Evolutionary conservation across 1,140 invertebrate genomes (phyloP), one percentile per base, ranked within the genome.

Genomic region (Ericerus pela): DNA sequence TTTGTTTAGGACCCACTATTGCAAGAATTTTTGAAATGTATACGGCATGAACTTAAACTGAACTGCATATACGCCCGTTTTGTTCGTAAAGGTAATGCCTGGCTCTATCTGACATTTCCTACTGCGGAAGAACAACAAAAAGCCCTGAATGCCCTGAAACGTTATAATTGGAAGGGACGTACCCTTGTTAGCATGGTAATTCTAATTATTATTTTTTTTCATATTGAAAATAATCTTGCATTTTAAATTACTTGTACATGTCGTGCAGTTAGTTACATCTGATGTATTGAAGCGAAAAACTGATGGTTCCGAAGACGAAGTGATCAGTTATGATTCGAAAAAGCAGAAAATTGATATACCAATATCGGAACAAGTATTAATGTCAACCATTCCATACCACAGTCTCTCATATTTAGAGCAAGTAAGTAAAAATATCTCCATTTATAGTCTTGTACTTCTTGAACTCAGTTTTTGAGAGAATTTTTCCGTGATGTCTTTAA

Each of bases 51-150:
- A 12, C 51, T 63, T 26, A 60, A 56, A 41, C 36, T 65, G 27
- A 59, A 63, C 20, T 60, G 62, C 18, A 60, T 60, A 27, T 62
- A 64, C 37, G 59, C 63, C 1, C 58, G 64, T 6, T 65, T 60
- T 22, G 60, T 62, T n/a, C 64, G 64, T 55, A 64, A 62, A 54
- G 63, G 64, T 2, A 63, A 64, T 51, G 62, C 75, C 1, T 86
- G 78, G 77, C 69, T 81, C 2, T 91, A 80, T 70, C 79, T 86
- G 6, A 85, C 82, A 59, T 90, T 87, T 59, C 78, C 78, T 63
- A 59, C 58, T 68, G 82, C 85, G 62, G 79, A 82, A 61, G 79
- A 80, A 51, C 73, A 82, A 62, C 70, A 77, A n/a, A 76, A 76
- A 62, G 87, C 85, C 8, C 75, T 91, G 57, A 66, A 73, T 58